Evolutionary conservation across 2,888 invertebrate genomes (phyloP).

Genomic region (Megalurothrips usitatus): DNA sequence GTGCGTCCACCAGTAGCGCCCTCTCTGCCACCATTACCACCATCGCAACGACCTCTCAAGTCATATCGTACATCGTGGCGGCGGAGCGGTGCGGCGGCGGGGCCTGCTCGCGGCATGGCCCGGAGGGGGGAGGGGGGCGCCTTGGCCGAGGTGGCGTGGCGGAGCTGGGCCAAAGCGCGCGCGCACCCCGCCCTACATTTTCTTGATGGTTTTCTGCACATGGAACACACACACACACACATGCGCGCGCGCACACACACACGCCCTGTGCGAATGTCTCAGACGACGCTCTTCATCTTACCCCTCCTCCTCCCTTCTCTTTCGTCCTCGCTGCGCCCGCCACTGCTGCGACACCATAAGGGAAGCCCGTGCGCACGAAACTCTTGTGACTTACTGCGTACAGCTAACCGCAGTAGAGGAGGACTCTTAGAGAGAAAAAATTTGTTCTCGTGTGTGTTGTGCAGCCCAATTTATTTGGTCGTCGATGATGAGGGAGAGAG

Average conservation of each 20-base stretch:
- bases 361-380: too few species aligned
- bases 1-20: not conserved
- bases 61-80: constrained; percentile 15
- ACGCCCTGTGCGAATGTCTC: not conserved
- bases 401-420: too few species aligned
- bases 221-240: constrained; percentile 6
- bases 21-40: constrained; percentile 5
- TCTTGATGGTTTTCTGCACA: constrained; percentile 26
- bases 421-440: too few species aligned
- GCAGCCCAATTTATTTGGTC: too few species aligned
- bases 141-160: not conserved
- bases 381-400: too few species aligned
- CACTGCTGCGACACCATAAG: too few species aligned
- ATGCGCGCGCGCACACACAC: not conserved
- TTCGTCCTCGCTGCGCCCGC: too few species aligned
- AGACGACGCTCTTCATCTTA: not conserved
- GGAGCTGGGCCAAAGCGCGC: not conserved
- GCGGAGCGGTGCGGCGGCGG: not conserved
- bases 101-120: not conserved
- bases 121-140: not conserved
- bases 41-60: constrained; percentile 25
- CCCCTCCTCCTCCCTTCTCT: not conserved
- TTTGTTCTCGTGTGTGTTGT: too few species aligned
- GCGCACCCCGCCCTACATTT: not conserved
- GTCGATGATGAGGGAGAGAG: too few species aligned